These are phyloP conservation scores for Ceratosolen fusciceps DNA, from an alignment of 1,140 invertebrate species.

Conservation along the genomic window DNA sequence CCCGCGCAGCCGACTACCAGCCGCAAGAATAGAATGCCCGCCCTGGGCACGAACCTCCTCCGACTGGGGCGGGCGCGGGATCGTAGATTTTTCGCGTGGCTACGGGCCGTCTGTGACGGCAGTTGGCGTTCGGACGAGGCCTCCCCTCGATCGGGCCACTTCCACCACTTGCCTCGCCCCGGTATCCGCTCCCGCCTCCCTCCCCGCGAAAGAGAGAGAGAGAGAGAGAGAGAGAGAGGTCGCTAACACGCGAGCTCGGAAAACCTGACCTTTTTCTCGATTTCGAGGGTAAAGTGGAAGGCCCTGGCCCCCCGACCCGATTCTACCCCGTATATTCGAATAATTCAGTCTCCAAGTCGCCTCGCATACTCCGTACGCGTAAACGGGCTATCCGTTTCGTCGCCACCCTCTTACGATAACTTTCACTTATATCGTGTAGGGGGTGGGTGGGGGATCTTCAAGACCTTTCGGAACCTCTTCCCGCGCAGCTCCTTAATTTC, in stretches of 20 bases:
- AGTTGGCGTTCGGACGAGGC: not conserved
- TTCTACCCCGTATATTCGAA: not conserved
- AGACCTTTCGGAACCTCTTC: no score
- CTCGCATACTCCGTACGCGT: not conserved
- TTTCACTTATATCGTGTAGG: not conserved
- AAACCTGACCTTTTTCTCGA: no score
- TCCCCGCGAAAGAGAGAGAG: no score
- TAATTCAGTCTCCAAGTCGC: not conserved
- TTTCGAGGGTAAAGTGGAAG: no score
- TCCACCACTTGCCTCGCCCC: no score
- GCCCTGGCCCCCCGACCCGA: no score
- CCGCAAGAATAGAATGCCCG: constrained; percentile 46
- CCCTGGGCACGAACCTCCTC: not conserved
- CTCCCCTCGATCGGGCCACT: no score
- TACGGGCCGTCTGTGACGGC: not conserved
- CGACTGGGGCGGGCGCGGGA: not conserved
- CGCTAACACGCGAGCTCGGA: no score
- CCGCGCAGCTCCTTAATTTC: no score
- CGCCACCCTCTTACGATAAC: not conserved
- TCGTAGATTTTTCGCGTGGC: not conserved
- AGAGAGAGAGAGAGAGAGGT: no score
- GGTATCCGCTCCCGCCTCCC: no score
- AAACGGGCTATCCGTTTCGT: not conserved
- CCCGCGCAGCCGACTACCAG: not conserved
- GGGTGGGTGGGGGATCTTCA: no score